Base-by-base conservation (phyloP, 2,888 invertebrate genomes). In the Crioceris asparagi region DNA sequence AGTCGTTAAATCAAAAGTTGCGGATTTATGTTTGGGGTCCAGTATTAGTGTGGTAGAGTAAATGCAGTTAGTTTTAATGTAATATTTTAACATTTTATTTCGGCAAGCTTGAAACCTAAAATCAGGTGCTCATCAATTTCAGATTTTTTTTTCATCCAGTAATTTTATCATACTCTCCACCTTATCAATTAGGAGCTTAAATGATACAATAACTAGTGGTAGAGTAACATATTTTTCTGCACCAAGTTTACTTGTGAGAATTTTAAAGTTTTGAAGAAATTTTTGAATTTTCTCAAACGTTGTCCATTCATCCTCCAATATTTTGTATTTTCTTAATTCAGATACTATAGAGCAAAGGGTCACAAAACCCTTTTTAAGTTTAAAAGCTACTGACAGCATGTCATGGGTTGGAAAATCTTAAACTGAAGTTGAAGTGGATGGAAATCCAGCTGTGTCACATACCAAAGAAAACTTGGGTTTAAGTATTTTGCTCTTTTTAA, bases 11-110 rank as follows among this genome's bases (percentile, higher is more conserved):
- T 44, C 29, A 37, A 53, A 53, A 10, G 45, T 47, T 31, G 51
- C 39, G n/a, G 30, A 23, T 34, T 53, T 53, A 34, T 50, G 51
- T 18, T 46, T 38, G 19, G 49, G 48, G 35, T 54, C 50, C 30
- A 51, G 36, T 27, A 51, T 45, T 26, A 52, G 36, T 19, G 39
- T 15, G 5, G 44, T 35, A 34, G 48, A 51, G 29, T 52, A 53
- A 29, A 49, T 43, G 50, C 51, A 53, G 32, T 53, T 53, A 6
- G 35, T 46, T 32, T 44, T 45, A 12, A 29, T 26, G 32, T 50
- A 52, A 40, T 53, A n/a, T n/a, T n/a, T n/a, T n/a, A n/a, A n/a
- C n/a, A n/a, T n/a, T n/a, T n/a, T n/a, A n/a, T n/a, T n/a, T n/a
- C n/a, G n/a, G n/a, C n/a, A n/a, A n/a, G n/a, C n/a, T n/a, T n/a